phyloP scores from a whole-genome alignment of 2,113 vertebrate species.

The Calyptommatus sinebrachiatus region DNA sequence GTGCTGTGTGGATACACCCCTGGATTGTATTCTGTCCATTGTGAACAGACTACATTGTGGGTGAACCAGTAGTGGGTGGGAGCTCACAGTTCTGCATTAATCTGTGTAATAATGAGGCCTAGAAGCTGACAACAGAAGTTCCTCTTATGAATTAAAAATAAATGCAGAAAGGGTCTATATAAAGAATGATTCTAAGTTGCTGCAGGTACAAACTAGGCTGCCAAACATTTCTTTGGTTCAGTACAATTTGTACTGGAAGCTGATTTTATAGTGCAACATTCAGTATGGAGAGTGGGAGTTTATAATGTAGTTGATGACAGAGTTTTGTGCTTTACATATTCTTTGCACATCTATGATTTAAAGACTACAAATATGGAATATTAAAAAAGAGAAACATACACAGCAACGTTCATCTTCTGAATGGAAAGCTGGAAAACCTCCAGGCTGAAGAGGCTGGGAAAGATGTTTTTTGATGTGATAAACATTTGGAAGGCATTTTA shows the following conservation, averaged over 20 bases:
- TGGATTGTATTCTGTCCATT: too few relatives aligned
- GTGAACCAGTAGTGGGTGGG: too few relatives aligned
- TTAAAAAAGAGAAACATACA: slow-evolving; percentile 35
- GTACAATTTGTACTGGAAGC: not conserved
- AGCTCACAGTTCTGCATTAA: too few relatives aligned
- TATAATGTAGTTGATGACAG: not conserved
- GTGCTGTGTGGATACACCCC: too few relatives aligned
- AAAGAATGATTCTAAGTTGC: too few relatives aligned
- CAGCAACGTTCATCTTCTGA: slow-evolving; percentile 41
- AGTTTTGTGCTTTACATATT: slow-evolving; percentile 9
- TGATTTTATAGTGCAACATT: not conserved
- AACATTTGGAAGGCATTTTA: slow-evolving; percentile 67
- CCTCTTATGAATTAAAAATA: too few relatives aligned
- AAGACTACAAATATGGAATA: slow-evolving; percentile 19
- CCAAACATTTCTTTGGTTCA: not conserved
- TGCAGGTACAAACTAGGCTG: not conserved
- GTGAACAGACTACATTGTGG: too few relatives aligned
- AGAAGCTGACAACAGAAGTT: too few relatives aligned
- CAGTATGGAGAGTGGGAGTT: not conserved
- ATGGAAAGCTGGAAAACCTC: slow-evolving; percentile 59
- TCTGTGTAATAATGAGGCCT: too few relatives aligned
- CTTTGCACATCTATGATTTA: not conserved
- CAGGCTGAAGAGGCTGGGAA: slow-evolving; percentile 55
- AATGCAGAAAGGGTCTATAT: too few relatives aligned
- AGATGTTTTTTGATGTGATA: slow-evolving; percentile 64